These are phyloP conservation scores for Spea bombifrons DNA, from an alignment of 2,113 vertebrate genomes.

Conservation along the genomic window DNA sequence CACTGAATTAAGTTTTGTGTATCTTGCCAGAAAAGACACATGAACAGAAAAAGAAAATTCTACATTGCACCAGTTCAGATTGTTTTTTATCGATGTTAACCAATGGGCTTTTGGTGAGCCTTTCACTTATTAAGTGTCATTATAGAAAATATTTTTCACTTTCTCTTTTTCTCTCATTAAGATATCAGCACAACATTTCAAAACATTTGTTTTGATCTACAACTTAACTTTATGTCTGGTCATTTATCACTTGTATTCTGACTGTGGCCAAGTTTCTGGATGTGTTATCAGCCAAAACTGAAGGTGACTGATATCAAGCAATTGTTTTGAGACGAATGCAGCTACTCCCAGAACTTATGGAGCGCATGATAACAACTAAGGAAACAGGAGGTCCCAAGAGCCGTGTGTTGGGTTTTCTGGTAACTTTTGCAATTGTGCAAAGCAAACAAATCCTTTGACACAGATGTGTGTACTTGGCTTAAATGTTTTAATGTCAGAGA, in stretches of 20 bases:
- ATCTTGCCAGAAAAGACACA: too few relatives aligned
- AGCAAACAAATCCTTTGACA: neutral
- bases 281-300: slow-evolving; percentile 27
- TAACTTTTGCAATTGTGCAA: neutral
- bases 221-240: slow-evolving; percentile 8
- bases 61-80: too few relatives aligned
- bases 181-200: slow-evolving; percentile 6
- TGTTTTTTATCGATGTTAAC: too few relatives aligned
- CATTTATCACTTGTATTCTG: slow-evolving; percentile 24
- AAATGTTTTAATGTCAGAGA: too few relatives aligned
- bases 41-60: too few relatives aligned
- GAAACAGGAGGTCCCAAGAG: slow-evolving; percentile 14
- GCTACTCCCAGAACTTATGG: slow-evolving; percentile 34
- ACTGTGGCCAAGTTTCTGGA: slow-evolving; percentile 4
- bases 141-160: slow-evolving; percentile 4
- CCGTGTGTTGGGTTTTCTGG: neutral
- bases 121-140: too few relatives aligned
- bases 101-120: too few relatives aligned
- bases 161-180: slow-evolving; percentile 10
- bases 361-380: slow-evolving; percentile 26
- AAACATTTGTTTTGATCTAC: slow-evolving; percentile 3
- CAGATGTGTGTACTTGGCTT: too few relatives aligned
- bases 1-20: too few relatives aligned
- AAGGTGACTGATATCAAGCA: slow-evolving; percentile 27
- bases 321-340: slow-evolving; percentile 26